These are phyloP conservation scores for Sclerodermus sp. DNA, from an alignment of 2,888 invertebrate genomes.

Conservation along the genomic window DNA sequence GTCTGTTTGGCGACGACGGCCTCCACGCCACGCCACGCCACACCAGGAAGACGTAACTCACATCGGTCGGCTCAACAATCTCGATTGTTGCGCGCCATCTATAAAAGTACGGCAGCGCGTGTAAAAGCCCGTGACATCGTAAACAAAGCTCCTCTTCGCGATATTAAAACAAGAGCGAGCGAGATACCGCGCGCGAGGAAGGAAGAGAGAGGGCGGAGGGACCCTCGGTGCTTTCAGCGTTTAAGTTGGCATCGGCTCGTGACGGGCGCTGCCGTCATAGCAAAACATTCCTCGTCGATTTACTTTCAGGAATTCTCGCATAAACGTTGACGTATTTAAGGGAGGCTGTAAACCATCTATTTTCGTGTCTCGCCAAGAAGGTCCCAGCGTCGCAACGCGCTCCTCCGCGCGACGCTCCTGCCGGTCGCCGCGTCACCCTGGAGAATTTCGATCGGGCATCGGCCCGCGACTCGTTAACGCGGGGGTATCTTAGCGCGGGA, in stretches of 20 bases:
- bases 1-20: no score
- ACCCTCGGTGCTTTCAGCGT: constrained; percentile 29
- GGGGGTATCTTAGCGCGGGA: no score
- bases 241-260: constrained; percentile 47
- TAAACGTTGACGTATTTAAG: constrained; percentile 57
- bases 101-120: constrained; percentile 13
- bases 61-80: no score
- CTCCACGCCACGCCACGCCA: no score
- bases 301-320: constrained; percentile 54
- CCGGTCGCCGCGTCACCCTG: no score
- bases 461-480: no score
- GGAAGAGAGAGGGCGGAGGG: neutral
- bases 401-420: no score
- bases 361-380: constrained; percentile 39
- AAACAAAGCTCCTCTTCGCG: constrained; percentile 38
- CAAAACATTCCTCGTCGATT: constrained; percentile 56
- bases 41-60: no score
- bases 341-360: constrained; percentile 56
- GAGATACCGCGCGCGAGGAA: constrained; percentile 9
- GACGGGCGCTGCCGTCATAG: constrained; percentile 44
- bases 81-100: neutral
- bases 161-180: constrained; percentile 46
- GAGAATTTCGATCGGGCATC: no score
- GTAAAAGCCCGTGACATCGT: constrained; percentile 35
- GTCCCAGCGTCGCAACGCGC: constrained; percentile 14